These are phyloP conservation scores for Aethes cnicana DNA, from an alignment of 2,888 invertebrate species.

Conservation along the genomic window DNA sequence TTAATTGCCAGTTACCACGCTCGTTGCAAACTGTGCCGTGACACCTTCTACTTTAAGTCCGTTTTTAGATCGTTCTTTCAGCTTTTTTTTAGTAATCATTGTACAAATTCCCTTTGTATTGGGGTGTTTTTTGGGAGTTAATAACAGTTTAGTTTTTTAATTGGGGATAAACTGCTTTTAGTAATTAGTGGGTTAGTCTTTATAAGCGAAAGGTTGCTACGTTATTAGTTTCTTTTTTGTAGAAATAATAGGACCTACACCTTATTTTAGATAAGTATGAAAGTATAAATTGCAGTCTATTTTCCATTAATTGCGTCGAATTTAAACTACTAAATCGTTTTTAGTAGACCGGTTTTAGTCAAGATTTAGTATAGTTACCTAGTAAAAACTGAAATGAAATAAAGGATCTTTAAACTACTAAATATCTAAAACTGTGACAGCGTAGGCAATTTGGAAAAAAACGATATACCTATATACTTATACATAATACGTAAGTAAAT, in stretches of 20 bases:
- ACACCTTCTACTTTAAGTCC: constrained; percentile 19
- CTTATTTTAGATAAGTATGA: too few species aligned
- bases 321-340: too few species aligned
- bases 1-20: constrained; percentile 57
- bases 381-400: too few species aligned
- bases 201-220: neutral
- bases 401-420: too few species aligned
- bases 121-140: neutral
- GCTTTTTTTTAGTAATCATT: constrained; percentile 29
- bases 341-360: too few species aligned
- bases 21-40: constrained; percentile 29
- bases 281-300: too few species aligned
- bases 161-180: neutral
- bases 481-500: neutral
- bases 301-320: too few species aligned
- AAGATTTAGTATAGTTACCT: too few species aligned
- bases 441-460: too few species aligned
- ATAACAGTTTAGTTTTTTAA: neutral
- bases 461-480: neutral
- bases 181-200: neutral
- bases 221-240: neutral
- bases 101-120: constrained; percentile 14
- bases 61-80: neutral
- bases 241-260: too few species aligned
- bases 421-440: too few species aligned